These are phyloP conservation scores for Drosophila anomelani DNA, from an alignment of 2,888 invertebrate species.

Conservation along the genomic window DNA sequence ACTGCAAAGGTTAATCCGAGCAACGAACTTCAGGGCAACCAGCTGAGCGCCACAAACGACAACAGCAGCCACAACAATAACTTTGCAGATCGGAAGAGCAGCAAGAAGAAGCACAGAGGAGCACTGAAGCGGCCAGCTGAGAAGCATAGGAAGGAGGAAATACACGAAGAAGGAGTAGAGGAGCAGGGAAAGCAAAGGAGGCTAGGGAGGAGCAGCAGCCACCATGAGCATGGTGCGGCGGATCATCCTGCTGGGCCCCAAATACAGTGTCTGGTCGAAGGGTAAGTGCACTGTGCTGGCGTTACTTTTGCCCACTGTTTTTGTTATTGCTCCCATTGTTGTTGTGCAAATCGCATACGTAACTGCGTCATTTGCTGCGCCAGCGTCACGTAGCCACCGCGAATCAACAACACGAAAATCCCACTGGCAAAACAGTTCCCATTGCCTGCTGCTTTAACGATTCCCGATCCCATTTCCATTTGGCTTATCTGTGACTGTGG, in stretches of 20 bases:
- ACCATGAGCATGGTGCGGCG: constrained; percentile 82
- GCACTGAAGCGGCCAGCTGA: constrained; percentile 32
- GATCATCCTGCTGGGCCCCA: constrained; percentile 79
- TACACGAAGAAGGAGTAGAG: constrained; percentile 11
- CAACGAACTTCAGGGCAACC: constrained; percentile 18
- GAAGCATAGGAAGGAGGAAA: constrained; percentile 15
- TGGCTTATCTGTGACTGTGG: constrained; percentile 56
- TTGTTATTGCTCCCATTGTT: constrained; percentile 14
- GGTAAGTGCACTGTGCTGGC: constrained; percentile 63
- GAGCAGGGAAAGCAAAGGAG: constrained; percentile 27
- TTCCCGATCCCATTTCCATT: not conserved
- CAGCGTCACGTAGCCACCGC: constrained; percentile 21
- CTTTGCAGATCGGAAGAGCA: constrained; percentile 35
- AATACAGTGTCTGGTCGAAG: constrained; percentile 79
- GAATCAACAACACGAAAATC: constrained; percentile 21
- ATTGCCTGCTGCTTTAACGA: constrained; percentile 12
- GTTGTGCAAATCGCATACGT: constrained; percentile 72
- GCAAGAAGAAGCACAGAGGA: constrained; percentile 25
- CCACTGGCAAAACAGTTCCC: constrained; percentile 19
- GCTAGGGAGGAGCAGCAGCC: constrained; percentile 33
- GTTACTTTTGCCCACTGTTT: constrained; percentile 1
- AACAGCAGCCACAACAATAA: constrained; percentile 19
- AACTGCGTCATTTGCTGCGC: constrained; percentile 72
- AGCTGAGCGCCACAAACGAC: constrained; percentile 1
- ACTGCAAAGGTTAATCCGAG: constrained; percentile 20